Conservation (phyloP, 1,140 invertebrate genomes). For the Doryteuthis pealeii region DNA sequence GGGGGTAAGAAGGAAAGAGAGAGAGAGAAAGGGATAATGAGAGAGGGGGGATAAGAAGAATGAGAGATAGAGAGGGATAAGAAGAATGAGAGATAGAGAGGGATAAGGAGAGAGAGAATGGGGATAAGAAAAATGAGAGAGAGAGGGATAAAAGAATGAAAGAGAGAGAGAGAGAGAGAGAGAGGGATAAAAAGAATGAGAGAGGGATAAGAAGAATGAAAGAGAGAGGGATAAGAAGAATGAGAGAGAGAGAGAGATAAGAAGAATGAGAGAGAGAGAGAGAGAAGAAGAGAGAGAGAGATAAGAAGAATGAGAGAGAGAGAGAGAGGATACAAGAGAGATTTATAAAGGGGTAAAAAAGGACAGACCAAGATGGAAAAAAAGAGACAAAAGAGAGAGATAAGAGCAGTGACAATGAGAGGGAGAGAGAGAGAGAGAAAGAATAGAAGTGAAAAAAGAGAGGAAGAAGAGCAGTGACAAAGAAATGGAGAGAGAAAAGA, state of each 20-base stretch:
- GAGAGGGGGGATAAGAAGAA: background rate
- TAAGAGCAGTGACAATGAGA: too few species aligned
- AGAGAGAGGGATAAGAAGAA: background rate
- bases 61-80: conserved; percentile 13
- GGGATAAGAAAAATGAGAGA: background rate
- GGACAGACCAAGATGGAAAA: background rate
- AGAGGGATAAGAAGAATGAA: conserved; percentile 5
- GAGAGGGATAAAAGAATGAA: background rate
- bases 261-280: background rate
- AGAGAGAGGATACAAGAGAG: background rate
- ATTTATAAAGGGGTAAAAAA: background rate
- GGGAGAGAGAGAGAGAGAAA: too few species aligned
- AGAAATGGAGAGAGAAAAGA: too few species aligned
- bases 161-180: background rate
- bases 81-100: conserved; percentile 10
- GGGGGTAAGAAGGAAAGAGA: background rate
- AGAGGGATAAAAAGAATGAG: conserved; percentile 5
- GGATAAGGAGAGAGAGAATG: background rate
- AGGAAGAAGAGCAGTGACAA: too few species aligned
- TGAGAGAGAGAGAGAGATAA: background rate
- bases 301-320: background rate
- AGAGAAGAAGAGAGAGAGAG: background rate
- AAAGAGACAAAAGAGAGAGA: background rate
- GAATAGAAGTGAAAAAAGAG: too few species aligned
- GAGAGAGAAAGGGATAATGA: background rate